Evolutionary conservation across 2,888 invertebrate genomes (phyloP), one percentile per base, ranked within the genome.

Genomic region (Meandrusa payeni): DNA sequence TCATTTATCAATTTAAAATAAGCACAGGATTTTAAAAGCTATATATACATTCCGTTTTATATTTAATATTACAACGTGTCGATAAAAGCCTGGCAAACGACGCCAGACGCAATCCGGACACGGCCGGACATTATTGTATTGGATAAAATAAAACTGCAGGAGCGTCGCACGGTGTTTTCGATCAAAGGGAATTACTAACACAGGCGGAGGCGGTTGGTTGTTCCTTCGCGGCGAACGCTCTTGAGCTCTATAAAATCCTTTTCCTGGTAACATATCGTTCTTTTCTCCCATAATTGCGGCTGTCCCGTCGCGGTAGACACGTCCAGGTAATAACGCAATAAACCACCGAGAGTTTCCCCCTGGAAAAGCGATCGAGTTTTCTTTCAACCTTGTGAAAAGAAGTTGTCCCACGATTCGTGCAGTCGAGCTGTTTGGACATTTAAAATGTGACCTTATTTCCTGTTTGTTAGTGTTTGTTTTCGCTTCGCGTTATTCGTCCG

Each of bases 291-390:
- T 77, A 85, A 85, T 86, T 85, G 85, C 80, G 79, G 78, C 73
- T 76, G 83, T 80, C 80, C 81, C 81, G 74, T 54, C 71, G 76
- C 75, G 75, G 76, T 74, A 74, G 80, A 82, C 83, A 81, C 82
- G 85, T 86, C 79, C 85, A 87, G 86, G 87, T 87, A 86, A 87
- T 87, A 87, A 87, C 85, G 81, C 85, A 85, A 87, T 87, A 87
- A 86, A 86, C 83, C 83, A 85, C 82, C 80, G 82, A 81, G 85
- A 80, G 83, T 76, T 79, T 83, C 79, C 79, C 77, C 72, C 79
- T 78, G 76, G 82, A 83, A 83, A 83, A 85, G 76, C 83, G 83
- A 85, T 86, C 83, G 83, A 83, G 80, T 85, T 85, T 87, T 83
- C 79, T 76, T 76, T 76, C 77, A 78, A 78, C 76, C 77, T 81